Evolutionary conservation across 2,797 vertebrate genomes (phyloP).

Genomic region (Nannoperca obscura): DNA sequence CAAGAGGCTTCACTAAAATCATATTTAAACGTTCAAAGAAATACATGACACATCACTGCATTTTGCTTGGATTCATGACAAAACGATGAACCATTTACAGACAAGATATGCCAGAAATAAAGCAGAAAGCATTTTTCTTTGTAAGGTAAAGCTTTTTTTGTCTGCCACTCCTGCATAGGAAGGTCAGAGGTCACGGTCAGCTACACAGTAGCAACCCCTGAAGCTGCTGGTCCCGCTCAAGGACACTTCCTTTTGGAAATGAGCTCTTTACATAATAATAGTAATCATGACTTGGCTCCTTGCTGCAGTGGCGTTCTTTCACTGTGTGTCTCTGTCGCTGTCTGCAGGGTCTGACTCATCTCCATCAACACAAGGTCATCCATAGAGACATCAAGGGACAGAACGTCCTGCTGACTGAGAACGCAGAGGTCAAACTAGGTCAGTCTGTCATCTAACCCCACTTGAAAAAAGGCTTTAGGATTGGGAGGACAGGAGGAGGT

Average conservation of each 20-base stretch:
- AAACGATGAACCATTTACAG: neutral
- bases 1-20: neutral
- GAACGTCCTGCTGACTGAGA: constrained; percentile 96
- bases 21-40: neutral
- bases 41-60: neutral
- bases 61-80: neutral
- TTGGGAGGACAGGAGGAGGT: constrained; percentile 24
- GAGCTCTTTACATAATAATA: constrained; percentile 9
- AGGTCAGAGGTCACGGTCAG: constrained; percentile 27
- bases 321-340: constrained; percentile 45
- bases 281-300: constrained; percentile 25
- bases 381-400: constrained; percentile 99
- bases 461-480: constrained; percentile 44
- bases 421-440: constrained; percentile 98
- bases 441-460: constrained; percentile 66
- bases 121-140: neutral
- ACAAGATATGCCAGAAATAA: neutral
- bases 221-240: neutral
- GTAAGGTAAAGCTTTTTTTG: neutral
- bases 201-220: neutral
- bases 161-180: neutral
- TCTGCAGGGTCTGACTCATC: constrained; percentile 94
- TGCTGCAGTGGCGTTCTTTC: constrained; percentile 23
- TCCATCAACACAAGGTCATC: constrained; percentile 99
- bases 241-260: constrained; percentile 14